Evolutionary conservation across 1,140 invertebrate species (phyloP).

Genomic region (Cydia amplana): DNA sequence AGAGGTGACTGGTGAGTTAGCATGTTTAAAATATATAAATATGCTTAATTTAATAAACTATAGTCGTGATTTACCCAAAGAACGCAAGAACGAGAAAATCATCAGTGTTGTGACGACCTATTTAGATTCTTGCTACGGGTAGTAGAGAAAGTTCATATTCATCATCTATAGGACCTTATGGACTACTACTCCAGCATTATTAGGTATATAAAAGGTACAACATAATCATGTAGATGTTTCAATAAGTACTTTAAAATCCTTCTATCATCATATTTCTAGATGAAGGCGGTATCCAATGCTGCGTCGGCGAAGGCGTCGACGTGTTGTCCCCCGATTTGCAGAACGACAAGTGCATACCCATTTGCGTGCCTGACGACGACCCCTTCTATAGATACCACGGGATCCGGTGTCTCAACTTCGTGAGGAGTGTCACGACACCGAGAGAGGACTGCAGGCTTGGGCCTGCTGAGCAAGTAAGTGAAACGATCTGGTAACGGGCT

Average conservation of each 20-base stretch:
- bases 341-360: constrained; percentile 83
- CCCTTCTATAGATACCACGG: constrained; percentile 81
- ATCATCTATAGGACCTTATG: too few species aligned
- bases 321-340: constrained; percentile 59
- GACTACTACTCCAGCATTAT: too few species aligned
- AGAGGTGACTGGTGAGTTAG: constrained; percentile 69
- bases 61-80: too few species aligned
- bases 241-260: too few species aligned
- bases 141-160: too few species aligned
- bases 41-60: too few species aligned
- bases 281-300: constrained; percentile 79
- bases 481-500: not conserved
- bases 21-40: not conserved
- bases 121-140: too few species aligned
- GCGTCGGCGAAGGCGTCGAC: constrained; percentile 67
- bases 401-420: constrained; percentile 83
- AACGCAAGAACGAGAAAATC: too few species aligned
- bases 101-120: too few species aligned
- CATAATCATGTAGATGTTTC: too few species aligned
- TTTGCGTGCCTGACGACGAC: constrained; percentile 83
- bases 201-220: too few species aligned
- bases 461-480: constrained; percentile 86
- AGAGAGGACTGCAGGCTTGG: constrained; percentile 87
- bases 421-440: constrained; percentile 81
- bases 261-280: constrained; percentile 57